These are phyloP conservation scores for Tetragonula clypearis DNA, from an alignment of 1,140 invertebrate species.

Conservation along the genomic window DNA sequence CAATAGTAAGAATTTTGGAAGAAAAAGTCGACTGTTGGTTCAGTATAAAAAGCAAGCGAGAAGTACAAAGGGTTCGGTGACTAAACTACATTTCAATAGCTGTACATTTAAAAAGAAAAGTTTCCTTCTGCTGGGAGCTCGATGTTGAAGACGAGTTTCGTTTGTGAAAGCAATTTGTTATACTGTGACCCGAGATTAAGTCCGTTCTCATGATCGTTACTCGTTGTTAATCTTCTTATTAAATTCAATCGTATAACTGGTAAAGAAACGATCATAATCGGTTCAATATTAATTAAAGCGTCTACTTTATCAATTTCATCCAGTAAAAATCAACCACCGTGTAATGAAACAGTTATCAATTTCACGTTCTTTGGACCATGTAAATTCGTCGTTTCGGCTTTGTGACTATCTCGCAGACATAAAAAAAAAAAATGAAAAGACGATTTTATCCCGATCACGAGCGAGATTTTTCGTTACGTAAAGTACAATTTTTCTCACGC, in stretches of 20 bases:
- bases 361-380: neutral
- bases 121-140: neutral
- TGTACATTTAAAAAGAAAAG: conserved; percentile 21
- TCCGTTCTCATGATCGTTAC: neutral
- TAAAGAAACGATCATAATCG: neutral
- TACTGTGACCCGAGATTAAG: accelerated
- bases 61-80: conserved; percentile 43
- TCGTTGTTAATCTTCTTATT: neutral
- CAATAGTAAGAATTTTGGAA: neutral
- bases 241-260: neutral
- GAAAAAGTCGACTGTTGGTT: conserved; percentile 28
- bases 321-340: neutral
- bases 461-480: conserved; percentile 10
- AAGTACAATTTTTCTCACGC: neutral
- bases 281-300: neutral
- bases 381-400: too few relatives aligned
- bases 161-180: neutral
- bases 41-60: conserved; percentile 8
- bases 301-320: neutral
- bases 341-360: neutral
- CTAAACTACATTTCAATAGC: conserved; percentile 5
- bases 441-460: neutral
- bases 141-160: conserved; percentile 41
- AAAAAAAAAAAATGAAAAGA: neutral
- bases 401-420: too few relatives aligned